Percentiles rank a stretch among this genome's conserved stretches.
phyloP scores from a whole-genome alignment of 53 echinoderm and acorn worm genomes.

The Mesocentrotus franciscanus region DNA sequence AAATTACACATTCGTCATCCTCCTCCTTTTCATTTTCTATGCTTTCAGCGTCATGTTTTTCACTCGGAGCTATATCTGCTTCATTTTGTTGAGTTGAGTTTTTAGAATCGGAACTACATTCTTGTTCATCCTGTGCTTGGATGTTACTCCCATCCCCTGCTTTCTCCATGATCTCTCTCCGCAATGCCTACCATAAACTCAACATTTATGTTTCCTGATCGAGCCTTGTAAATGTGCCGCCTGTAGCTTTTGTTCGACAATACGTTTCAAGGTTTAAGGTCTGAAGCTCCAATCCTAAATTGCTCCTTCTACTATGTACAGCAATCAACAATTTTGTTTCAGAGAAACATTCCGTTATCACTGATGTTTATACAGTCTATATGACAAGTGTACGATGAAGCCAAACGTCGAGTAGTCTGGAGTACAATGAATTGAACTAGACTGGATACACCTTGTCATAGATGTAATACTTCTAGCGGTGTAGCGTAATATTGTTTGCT shows the following conservation, averaged over 20 bases:
- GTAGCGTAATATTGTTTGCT: slow-evolving; percentile 29
- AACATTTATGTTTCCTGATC: not conserved
- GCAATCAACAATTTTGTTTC: not conserved
- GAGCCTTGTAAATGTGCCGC: not conserved
- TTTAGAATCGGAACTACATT: not conserved
- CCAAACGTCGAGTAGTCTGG: not conserved
- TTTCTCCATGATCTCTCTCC: not conserved
- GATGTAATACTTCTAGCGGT: not conserved
- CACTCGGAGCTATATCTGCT: not conserved
- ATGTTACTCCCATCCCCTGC: not conserved
- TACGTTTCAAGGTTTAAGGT: not conserved
- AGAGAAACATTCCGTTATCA: not conserved
- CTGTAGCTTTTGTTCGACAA: not conserved
- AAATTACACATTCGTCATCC: not conserved
- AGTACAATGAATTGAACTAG: not conserved
- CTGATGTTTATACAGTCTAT: not conserved
- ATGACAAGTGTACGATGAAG: not conserved
- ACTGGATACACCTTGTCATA: not conserved
- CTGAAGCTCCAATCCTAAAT: not conserved
- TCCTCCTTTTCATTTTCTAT: not conserved
- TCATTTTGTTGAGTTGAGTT: not conserved
- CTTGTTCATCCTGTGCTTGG: not conserved
- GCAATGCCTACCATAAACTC: not conserved
- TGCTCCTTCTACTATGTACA: not conserved
- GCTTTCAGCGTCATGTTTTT: not conserved